Base-by-base conservation (phyloP, 2,797 vertebrate genomes). In the Coranthus polyacanthus region DNA sequence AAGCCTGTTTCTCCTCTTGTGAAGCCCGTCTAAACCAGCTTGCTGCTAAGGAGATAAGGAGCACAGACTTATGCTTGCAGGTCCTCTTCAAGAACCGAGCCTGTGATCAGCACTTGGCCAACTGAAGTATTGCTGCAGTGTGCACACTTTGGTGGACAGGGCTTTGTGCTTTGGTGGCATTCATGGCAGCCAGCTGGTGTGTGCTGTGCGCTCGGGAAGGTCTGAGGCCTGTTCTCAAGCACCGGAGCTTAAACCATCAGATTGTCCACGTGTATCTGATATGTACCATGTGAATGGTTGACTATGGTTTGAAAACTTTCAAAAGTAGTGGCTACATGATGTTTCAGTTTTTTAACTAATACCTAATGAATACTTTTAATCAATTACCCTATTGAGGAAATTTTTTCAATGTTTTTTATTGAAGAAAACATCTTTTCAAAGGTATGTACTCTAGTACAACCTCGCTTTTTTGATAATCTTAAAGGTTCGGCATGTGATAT, bases 41-140 rank as follows among this genome's bases (percentile, higher is more conserved):
- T 77, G 83, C 75, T 76, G 60, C 78, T 78, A 52, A 83, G 74
- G 57, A 84, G 87, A 90, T 88, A 80, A 85, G 75, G 47, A 43
- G 34, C 21, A 13, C 32, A 50, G 72, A 78, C 72, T 70, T 64
- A 32, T 58, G 53, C 66, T 75, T 72, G 61, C 67, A 63, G 58
- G 60, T 56, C 57, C 56, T 72, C 77, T 53, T 66, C 50, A 45
- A 65, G 63, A 72, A 63, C 49, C 12, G 2, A 74, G 72, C 21
- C 49, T 60, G 78, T 81, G 75, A 81, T 84, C 65, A 63, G 74
- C 70, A 51, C 79, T 70, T 70, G 78, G 77, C 52, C 52, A 65
- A 65, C 78, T 66, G 57, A 62, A 74, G 67, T 63, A 52, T 6
- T 41, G 60, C 65, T 49, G 52, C 10, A 12, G 17, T 57, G 42